Evolutionary conservation across 2,888 invertebrate species (phyloP), one percentile per base, ranked within the genome.

Genomic region (Linnaemya tessellans): DNA sequence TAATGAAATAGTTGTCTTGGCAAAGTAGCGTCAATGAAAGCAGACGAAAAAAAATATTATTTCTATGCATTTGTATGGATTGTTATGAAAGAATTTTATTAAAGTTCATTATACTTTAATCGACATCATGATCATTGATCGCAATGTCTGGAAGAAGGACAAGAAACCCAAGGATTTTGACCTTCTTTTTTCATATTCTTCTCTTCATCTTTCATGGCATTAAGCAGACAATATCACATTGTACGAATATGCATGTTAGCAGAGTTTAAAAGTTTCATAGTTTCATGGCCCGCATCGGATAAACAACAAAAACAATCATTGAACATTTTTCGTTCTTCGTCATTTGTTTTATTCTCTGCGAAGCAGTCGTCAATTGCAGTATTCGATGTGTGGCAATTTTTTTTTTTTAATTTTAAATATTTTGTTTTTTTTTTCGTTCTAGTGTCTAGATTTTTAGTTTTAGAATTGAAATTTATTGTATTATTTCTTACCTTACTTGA

Each of bases 101-200:
- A 15, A 56, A 80, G 65, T 80, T 73, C 49, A 51, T 73, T 67
- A 38, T 49, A 73, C 71, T 74, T n/a, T 13, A 49, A 43, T 3
- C 49, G 46, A 62, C 74, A 62, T 22, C 20, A 68, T 80, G 65
- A 65, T 74, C 49, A 74, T 60, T 58, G 41, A 60, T 22, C 51
- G 43, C 80, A 51, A 22, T 67, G 20, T 46, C 15, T 79, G 30
- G 49, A 30, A 77, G 88, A 91, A 92, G 91, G 91, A 92, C 92
- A 90, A 90, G 89, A 90, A 91, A 88, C 90, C 89, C 86, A 89
- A 91, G 92, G 90, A 91, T 90, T 89, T 92, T 91, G 91, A 91
- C 90, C 91, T 90, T 90, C 84, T 88, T 82, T 84, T 79, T 84
- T 51, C 8, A 7, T 38, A 54, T 88, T 86, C 87, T 87, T 87